Conservation (phyloP, 2,797 vertebrate species). For the Dromococcyx pavoninus region DNA sequence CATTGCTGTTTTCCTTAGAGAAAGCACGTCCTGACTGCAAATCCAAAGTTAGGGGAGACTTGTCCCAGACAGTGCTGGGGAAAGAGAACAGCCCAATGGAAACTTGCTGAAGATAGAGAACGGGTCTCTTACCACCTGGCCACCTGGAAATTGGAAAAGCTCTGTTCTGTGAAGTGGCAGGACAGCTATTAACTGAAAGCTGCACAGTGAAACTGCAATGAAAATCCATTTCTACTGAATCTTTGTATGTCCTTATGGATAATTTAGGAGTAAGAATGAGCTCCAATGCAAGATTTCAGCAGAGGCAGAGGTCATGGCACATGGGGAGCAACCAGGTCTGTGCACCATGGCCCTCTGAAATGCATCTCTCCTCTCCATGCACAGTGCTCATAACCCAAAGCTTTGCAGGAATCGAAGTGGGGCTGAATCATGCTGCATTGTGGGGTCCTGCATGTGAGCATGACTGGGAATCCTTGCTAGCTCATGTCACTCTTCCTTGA, state of each 20-base stretch:
- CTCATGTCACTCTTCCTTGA: fast-evolving
- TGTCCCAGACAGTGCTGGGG: neutral
- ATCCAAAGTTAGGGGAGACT: neutral
- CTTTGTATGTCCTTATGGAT: conserved; percentile 9
- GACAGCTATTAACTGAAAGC: neutral
- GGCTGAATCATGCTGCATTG: fast-evolving
- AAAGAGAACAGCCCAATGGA: neutral
- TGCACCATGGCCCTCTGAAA: neutral
- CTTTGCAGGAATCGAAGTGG: neutral
- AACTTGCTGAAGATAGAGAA: neutral
- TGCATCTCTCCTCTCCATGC: neutral
- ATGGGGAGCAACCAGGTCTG: neutral
- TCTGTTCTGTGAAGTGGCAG: neutral
- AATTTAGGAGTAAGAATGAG: neutral
- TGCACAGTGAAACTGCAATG: neutral
- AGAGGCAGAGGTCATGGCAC: neutral
- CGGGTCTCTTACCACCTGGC: neutral
- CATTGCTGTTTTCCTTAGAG: neutral
- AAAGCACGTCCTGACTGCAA: neutral
- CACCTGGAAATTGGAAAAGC: neutral
- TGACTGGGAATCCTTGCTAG: neutral
- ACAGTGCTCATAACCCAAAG: neutral
- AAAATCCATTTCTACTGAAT: conserved; percentile 3
- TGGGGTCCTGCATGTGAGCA: neutral
- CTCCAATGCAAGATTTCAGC: neutral